Percentiles rank a stretch among this genome's conserved stretches.
These are phyloP conservation scores for Rhinophrynus dorsalis DNA, from an alignment of 2,797 vertebrate species.

Conservation along the genomic window DNA sequence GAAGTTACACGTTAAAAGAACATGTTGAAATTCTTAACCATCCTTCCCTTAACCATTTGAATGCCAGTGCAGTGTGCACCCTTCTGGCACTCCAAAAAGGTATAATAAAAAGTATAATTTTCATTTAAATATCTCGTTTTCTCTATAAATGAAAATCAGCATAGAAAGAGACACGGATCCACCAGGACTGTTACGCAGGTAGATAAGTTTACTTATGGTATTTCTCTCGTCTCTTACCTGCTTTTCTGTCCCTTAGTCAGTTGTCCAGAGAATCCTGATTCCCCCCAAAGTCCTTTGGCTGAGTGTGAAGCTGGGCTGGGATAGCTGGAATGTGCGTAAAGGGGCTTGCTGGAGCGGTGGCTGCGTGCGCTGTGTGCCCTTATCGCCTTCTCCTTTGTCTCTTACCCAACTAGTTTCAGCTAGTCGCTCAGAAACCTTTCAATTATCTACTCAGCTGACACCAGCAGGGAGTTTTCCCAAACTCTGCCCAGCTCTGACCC, in stretches of 20 bases:
- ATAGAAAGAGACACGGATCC: too few relatives aligned
- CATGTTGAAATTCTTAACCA: too few relatives aligned
- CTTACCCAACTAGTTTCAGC: slow-evolving; percentile 31
- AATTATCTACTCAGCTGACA: slow-evolving; percentile 47
- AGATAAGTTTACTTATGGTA: too few relatives aligned
- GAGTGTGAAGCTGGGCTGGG: neutral
- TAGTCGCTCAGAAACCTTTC: slow-evolving; percentile 38
- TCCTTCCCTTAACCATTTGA: too few relatives aligned
- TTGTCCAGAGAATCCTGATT: neutral
- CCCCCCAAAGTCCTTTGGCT: neutral
- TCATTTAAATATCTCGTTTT: too few relatives aligned
- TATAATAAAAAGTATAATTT: too few relatives aligned
- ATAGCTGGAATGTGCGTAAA: neutral
- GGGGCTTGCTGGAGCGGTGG: neutral
- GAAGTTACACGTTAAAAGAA: too few relatives aligned
- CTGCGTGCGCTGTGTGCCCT: slow-evolving; percentile 7
- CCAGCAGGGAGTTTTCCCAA: slow-evolving; percentile 47
- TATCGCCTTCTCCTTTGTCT: slow-evolving; percentile 37
- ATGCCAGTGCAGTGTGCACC: too few relatives aligned
- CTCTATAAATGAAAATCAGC: too few relatives aligned
- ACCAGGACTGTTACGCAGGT: too few relatives aligned
- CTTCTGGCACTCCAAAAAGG: too few relatives aligned
- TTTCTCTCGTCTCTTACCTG: too few relatives aligned
- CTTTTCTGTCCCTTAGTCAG: neutral
- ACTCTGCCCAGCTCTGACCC: slow-evolving; percentile 42